These are phyloP conservation scores for Eueremaeus valkanovi DNA, from an alignment of 2,888 invertebrate species.

Conservation along the genomic window DNA sequence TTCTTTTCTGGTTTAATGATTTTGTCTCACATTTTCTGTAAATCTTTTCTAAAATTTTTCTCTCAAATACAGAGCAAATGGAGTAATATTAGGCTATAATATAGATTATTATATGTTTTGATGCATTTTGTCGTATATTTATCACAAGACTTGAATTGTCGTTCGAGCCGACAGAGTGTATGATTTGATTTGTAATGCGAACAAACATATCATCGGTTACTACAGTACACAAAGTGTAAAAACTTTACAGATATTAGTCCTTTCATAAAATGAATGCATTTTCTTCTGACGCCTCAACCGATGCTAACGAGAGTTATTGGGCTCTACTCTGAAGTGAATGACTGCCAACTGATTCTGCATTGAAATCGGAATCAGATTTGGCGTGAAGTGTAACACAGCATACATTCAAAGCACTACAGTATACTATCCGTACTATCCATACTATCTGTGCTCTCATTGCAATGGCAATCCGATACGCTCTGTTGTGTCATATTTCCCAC, in stretches of 20 bases:
- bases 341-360: constrained; percentile 28
- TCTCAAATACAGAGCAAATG: background rate
- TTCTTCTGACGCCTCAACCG: background rate
- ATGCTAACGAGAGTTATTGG: background rate
- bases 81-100: background rate
- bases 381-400: constrained; percentile 34
- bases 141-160: constrained; percentile 33
- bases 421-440: background rate
- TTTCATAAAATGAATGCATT: constrained; percentile 1
- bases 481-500: constrained; percentile 14
- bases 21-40: background rate
- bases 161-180: constrained; percentile 28
- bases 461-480: constrained; percentile 19
- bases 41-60: background rate
- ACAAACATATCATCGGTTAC: constrained; percentile 15
- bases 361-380: constrained; percentile 17
- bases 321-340: constrained; percentile 19
- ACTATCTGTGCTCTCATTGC: background rate
- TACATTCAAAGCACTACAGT: background rate
- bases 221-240: background rate
- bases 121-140: constrained; percentile 20
- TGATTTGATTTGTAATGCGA: constrained; percentile 34
- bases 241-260: constrained; percentile 28
- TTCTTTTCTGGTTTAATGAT: background rate
- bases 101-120: background rate